Base-by-base conservation (phyloP, 2,888 invertebrate genomes). In the Holacanthella duospinosa region DNA sequence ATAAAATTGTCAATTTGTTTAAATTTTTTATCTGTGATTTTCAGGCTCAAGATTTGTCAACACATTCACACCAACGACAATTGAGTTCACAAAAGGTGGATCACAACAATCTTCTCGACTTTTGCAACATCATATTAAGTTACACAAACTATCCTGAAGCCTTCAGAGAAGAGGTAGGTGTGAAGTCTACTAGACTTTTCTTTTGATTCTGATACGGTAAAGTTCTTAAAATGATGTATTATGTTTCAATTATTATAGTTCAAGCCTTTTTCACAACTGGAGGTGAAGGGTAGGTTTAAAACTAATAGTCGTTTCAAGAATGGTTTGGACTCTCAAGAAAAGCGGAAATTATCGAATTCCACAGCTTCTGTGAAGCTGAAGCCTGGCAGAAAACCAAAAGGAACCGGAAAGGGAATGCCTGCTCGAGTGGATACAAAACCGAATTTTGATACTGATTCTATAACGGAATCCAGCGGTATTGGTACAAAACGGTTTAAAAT, bases 121-220 rank as follows among this genome's bases (percentile, higher is more conserved):
- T 72, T 61, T 72, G 71, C 64, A 70, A 72, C 65, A 66, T 72
- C 9, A 69, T 72, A 0, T 55, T 72, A n/a, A 48, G 64, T 12
- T 68, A 72, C 27, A 64, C 67, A 1, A 70, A 70, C 53, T 72
- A 72, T 61, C 71, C 71, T 0, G 29, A 68, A 43, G 68, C 65
- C 29, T 70, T 69, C 48, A 9, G 21, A 4, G 48, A 48, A 9
- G 36, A 36, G 36, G 36, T 36, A 36, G 16, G 16, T 6, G 36
- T 16, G 36, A 36, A 36, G 9, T 36, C 16, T n/a, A n/a, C n/a
- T n/a, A n/a, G n/a, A 43, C 36, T 25, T 43, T 36, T 43, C 21
- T 26, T 59, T 19, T n/a, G n/a, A n/a, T n/a, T n/a, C n/a, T n/a
- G n/a, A n/a, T n/a, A n/a, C n/a, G n/a, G n/a, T n/a, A n/a, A n/a